A percentile compares a stretch with the other conserved stretches of the same genome.
Evolutionary conservation across 2,888 invertebrate genomes (phyloP).

Genomic region (Morpho achilles): DNA sequence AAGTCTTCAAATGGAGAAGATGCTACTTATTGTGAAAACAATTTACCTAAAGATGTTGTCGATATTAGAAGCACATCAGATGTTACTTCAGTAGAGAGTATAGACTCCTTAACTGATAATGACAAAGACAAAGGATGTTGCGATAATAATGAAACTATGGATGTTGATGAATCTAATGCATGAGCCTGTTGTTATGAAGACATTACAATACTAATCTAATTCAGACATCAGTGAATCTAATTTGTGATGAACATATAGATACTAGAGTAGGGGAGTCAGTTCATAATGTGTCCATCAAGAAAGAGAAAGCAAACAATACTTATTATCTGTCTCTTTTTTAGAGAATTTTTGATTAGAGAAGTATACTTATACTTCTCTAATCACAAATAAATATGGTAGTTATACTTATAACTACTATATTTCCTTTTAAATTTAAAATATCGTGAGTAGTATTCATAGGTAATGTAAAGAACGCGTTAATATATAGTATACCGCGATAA

Average conservation of each 20-base stretch:
- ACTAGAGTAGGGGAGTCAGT: neutral
- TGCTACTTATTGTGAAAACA: neutral
- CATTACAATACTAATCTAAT: neutral
- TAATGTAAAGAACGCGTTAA: too few species aligned
- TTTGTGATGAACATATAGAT: neutral
- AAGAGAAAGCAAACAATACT: too few species aligned
- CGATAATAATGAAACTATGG: slow-evolving; percentile 2
- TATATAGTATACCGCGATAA: too few species aligned
- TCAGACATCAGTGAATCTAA: neutral
- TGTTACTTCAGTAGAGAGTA: slow-evolving; percentile 12
- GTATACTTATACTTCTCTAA: too few species aligned
- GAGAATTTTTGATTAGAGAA: too few species aligned
- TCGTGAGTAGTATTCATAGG: too few species aligned
- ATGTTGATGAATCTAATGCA: slow-evolving; percentile 1
- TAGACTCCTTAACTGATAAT: slow-evolving; percentile 1
- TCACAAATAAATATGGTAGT: too few species aligned
- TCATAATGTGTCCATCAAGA: neutral
- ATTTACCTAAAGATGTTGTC: slow-evolving; percentile 3
- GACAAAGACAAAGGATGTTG: neutral
- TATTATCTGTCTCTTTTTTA: too few species aligned
- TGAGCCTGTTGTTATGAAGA: neutral
- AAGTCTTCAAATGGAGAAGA: neutral
- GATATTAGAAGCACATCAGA: slow-evolving; percentile 12
- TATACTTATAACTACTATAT: too few species aligned
- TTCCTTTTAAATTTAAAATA: too few species aligned